A percentile compares a stretch with the other conserved stretches of the same genome.
phyloP scores from a whole-genome alignment of 2,113 vertebrate genomes.

The Brachyhypopomus gauderio region DNA sequence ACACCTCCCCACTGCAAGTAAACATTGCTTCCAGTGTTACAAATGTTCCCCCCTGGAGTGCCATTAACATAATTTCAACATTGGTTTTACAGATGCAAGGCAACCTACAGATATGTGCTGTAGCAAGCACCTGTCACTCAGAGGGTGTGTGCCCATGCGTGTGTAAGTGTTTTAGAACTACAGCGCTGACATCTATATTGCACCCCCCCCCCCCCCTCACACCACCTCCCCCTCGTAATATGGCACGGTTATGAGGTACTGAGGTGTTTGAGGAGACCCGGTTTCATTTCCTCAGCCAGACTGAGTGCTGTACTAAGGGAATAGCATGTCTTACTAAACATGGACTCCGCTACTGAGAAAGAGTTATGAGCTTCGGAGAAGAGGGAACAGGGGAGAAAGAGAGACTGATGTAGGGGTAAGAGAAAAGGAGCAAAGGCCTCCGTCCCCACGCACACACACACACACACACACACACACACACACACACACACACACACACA shows the following conservation, averaged over 20 bases:
- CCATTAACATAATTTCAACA: constrained; percentile 39
- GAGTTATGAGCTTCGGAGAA: neutral
- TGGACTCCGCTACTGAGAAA: neutral
- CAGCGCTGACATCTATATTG: constrained; percentile 41
- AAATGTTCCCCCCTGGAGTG: constrained; percentile 14
- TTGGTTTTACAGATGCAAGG: constrained; percentile 34
- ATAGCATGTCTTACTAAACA: neutral
- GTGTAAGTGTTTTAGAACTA: constrained; percentile 20
- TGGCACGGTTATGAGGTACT: constrained; percentile 25
- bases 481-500: no score
- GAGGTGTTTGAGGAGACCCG: constrained; percentile 14
- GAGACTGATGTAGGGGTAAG: no score
- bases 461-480: no score
- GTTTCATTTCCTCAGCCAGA: constrained; percentile 18
- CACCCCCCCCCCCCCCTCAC: constrained; percentile 9
- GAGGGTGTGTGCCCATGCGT: neutral
- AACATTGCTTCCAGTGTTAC: constrained; percentile 18
- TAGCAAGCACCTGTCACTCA: constrained; percentile 45
- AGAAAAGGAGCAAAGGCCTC: no score
- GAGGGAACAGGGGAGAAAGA: neutral
- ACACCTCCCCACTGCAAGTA: neutral
- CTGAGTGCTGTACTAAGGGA: neutral
- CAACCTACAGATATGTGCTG: constrained; percentile 36
- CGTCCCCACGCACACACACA: no score
- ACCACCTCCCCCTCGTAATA: constrained; percentile 9